phyloP scores from a whole-genome alignment of 2,113 vertebrate species.

The Corythaixoides concolor region DNA sequence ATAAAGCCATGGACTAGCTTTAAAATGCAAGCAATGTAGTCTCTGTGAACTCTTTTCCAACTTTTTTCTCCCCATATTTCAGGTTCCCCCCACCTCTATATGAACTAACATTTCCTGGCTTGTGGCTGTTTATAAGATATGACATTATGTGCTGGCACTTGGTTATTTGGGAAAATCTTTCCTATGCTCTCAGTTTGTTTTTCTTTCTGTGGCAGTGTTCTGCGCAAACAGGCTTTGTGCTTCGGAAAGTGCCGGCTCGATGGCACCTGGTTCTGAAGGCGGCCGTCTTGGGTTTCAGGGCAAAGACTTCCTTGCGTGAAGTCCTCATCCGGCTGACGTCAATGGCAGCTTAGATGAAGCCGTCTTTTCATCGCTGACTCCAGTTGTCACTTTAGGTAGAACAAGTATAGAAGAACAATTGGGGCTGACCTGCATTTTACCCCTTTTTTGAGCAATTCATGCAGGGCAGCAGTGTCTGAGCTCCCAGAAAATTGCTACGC shows the following conservation, averaged over 20 bases:
- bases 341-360: not conserved
- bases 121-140: not conserved
- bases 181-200: not conserved
- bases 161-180: not conserved
- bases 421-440: not conserved
- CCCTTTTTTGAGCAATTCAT: not conserved
- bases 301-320: not conserved
- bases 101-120: not conserved
- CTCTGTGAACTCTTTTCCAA: not conserved
- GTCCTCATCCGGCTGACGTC: not conserved
- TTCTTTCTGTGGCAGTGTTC: not conserved
- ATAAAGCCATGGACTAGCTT: not conserved
- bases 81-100: not conserved
- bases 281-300: not conserved
- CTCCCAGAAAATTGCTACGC: not conserved
- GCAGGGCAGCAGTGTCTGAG: not conserved
- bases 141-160: not conserved
- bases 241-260: not conserved
- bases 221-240: not conserved
- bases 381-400: not conserved
- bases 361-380: not conserved
- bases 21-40: not conserved
- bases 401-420: not conserved
- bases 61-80: not conserved
- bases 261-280: not conserved